Conservation (phyloP, 2,797 vertebrate species). For the Balearica regulorum region DNA sequence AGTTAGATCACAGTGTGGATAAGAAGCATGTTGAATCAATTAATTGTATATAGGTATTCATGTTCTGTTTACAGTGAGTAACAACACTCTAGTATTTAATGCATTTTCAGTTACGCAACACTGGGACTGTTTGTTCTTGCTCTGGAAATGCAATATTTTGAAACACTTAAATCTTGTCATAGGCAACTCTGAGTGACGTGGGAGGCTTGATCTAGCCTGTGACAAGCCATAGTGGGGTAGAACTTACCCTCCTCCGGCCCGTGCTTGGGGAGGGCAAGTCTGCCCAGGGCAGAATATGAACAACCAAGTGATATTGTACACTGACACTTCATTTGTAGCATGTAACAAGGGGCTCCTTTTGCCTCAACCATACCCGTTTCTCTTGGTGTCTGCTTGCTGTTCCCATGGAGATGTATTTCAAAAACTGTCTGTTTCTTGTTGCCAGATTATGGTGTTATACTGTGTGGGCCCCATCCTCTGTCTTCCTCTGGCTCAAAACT, state of each 20-base stretch:
- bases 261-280: background rate
- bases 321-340: background rate
- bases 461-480: background rate
- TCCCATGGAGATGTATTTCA: slow-evolving; percentile 1
- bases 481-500: background rate
- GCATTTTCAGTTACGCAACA: slow-evolving; percentile 35
- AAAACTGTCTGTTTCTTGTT: background rate
- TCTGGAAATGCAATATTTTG: slow-evolving; percentile 61
- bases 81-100: slow-evolving; percentile 42
- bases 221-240: background rate
- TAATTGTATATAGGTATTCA: slow-evolving; percentile 55
- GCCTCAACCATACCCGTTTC: background rate
- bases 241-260: background rate
- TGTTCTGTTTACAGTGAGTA: slow-evolving; percentile 52
- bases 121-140: slow-evolving; percentile 59
- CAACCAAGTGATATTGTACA: background rate
- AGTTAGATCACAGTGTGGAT: slow-evolving; percentile 22
- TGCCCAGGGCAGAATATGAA: background rate
- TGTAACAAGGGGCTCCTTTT: background rate
- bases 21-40: slow-evolving; percentile 51
- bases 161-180: slow-evolving; percentile 65
- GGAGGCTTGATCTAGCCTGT: slow-evolving; percentile 19
- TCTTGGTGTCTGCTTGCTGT: slow-evolving; percentile 11
- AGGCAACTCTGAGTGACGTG: slow-evolving; percentile 38
- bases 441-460: background rate